phyloP scores from a whole-genome alignment of 2,113 vertebrate genomes.

The Dromaius novaehollandiae region DNA sequence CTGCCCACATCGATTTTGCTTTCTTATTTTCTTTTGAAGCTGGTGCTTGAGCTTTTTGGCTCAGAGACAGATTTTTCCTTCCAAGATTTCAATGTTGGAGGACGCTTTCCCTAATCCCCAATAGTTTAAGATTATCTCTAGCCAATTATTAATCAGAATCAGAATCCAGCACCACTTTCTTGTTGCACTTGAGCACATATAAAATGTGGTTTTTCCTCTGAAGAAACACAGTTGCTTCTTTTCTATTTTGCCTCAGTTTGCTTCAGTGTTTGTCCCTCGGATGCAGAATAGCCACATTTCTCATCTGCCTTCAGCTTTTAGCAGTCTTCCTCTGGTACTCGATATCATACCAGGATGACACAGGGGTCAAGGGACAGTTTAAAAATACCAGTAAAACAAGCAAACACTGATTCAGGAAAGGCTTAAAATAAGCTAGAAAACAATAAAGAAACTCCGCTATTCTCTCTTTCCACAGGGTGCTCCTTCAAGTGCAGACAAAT shows the following conservation, averaged over 20 bases:
- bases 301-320: neutral
- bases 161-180: neutral
- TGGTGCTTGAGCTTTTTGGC: constrained; percentile 12
- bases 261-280: neutral
- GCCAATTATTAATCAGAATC: constrained; percentile 59
- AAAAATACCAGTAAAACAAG: neutral
- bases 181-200: neutral
- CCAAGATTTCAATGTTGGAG: constrained; percentile 37
- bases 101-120: constrained; percentile 17
- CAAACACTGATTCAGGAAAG: neutral
- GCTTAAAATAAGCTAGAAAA: neutral
- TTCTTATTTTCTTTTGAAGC: neutral
- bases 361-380: neutral
- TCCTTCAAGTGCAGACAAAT: neutral
- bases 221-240: neutral
- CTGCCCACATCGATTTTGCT: neutral
- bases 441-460: neutral
- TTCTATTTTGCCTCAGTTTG: neutral
- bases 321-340: neutral
- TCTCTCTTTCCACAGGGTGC: neutral
- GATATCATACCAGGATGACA: neutral
- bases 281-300: neutral
- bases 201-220: neutral
- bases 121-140: constrained; percentile 18
- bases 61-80: neutral